phyloP scores from a whole-genome alignment of 1,140 invertebrate species.

The Dinothrombium tinctorium region DNA sequence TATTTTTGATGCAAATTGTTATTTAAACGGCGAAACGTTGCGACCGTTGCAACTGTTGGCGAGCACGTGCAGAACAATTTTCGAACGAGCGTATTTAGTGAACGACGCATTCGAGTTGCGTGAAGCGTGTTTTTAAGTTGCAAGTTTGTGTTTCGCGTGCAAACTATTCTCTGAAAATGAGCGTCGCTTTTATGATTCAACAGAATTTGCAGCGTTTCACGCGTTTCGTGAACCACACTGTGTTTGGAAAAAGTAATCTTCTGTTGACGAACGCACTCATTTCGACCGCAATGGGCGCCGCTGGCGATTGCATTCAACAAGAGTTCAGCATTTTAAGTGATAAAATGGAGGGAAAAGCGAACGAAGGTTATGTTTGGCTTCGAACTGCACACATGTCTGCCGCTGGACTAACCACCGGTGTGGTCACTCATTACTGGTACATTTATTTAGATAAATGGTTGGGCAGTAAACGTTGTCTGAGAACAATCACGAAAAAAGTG shows the following conservation, averaged over 20 bases:
- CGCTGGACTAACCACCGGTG: slow-evolving; percentile 48
- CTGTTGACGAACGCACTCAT: slow-evolving; percentile 62
- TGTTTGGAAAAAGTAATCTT: slow-evolving; percentile 26
- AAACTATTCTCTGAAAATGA: too few relatives aligned
- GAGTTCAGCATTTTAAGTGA: slow-evolving; percentile 46
- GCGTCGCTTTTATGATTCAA: too few relatives aligned
- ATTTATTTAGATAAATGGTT: slow-evolving; percentile 38
- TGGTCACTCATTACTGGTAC: slow-evolving; percentile 30
- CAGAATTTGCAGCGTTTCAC: not conserved
- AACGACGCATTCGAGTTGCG: too few relatives aligned
- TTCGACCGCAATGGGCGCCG: slow-evolving; percentile 42
- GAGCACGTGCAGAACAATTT: too few relatives aligned
- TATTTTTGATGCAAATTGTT: too few relatives aligned
- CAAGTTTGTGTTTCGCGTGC: too few relatives aligned
- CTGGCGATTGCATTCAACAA: slow-evolving; percentile 62
- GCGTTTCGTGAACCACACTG: slow-evolving; percentile 6
- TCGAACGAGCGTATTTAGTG: too few relatives aligned
- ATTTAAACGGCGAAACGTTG: too few relatives aligned
- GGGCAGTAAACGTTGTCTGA: slow-evolving; percentile 33
- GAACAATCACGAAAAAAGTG: slow-evolving; percentile 54
- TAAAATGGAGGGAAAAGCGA: slow-evolving; percentile 12
- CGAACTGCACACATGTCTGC: slow-evolving; percentile 52
- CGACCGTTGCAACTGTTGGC: too few relatives aligned
- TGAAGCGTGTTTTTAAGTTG: too few relatives aligned
- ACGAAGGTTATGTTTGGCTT: slow-evolving; percentile 20